Conservation (phyloP, 1,140 invertebrate species). For the Micrasema longulum region DNA sequence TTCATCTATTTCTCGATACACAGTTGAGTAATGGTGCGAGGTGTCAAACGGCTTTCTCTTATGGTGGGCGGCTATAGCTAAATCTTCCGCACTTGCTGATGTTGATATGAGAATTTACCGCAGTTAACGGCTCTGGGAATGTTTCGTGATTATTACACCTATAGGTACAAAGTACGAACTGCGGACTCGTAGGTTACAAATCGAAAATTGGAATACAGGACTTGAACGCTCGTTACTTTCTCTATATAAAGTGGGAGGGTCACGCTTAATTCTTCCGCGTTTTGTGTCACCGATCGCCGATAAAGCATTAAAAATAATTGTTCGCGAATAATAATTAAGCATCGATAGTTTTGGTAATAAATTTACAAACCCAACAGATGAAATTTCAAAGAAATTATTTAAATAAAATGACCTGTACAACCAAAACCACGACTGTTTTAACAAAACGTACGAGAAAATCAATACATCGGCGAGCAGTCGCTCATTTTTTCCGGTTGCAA, state of each 20-base stretch:
- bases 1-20: conserved; percentile 34
- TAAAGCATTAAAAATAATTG: background rate
- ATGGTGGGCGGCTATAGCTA: conserved; percentile 33
- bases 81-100: conserved; percentile 44
- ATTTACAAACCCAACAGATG: too few species aligned
- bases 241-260: conserved; percentile 10
- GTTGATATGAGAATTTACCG: conserved; percentile 23
- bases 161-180: too few species aligned
- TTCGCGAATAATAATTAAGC: too few species aligned
- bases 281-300: conserved; percentile 11
- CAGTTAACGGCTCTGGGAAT: conserved; percentile 27
- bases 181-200: background rate
- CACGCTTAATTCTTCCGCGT: conserved; percentile 30
- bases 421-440: background rate
- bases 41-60: conserved; percentile 51
- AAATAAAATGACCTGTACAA: background rate
- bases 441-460: background rate
- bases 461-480: background rate
- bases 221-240: conserved; percentile 5
- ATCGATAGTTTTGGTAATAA: too few species aligned
- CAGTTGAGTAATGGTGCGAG: conserved; percentile 33
- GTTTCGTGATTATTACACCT: conserved; percentile 21
- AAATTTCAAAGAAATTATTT: too few species aligned
- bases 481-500: conserved; percentile 18
- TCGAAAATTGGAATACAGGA: conserved; percentile 13